Evolutionary conservation across 2,888 invertebrate genomes (phyloP).

Genomic region (Melitaea athalia): DNA sequence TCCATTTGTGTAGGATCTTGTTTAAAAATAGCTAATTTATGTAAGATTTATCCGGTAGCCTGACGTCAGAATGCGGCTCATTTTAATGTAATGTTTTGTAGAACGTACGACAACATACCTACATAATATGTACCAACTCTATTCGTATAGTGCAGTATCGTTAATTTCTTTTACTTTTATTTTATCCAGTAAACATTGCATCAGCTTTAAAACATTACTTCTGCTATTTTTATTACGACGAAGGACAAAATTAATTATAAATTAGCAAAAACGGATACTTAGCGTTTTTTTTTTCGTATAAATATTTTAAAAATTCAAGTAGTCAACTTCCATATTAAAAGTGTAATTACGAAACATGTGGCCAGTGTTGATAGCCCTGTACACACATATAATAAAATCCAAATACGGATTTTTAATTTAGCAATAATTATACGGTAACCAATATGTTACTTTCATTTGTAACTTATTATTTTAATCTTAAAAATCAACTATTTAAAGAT

Average conservation of each 20-base stretch:
- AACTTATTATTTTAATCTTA: not conserved
- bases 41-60: no score
- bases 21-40: no score
- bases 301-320: slow-evolving; percentile 3
- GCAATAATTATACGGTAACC: not conserved
- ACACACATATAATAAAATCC: not conserved
- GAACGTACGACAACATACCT: no score
- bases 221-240: not conserved
- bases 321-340: slow-evolving; percentile 2
- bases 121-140: no score
- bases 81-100: no score
- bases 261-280: not conserved
- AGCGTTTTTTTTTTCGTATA: not conserved
- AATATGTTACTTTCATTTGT: not conserved
- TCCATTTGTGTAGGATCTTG: not conserved
- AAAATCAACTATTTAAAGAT: not conserved
- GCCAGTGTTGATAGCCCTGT: slow-evolving; percentile 1
- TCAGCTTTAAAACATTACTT: no score
- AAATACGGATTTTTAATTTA: slow-evolving; percentile 3
- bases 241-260: not conserved
- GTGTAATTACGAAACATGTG: slow-evolving; percentile 1
- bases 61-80: no score
- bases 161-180: no score
- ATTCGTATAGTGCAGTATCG: no score
- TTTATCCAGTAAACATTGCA: no score